phyloP scores from a whole-genome alignment of 2,888 invertebrate species.

The Argyresthia albistria region DNA sequence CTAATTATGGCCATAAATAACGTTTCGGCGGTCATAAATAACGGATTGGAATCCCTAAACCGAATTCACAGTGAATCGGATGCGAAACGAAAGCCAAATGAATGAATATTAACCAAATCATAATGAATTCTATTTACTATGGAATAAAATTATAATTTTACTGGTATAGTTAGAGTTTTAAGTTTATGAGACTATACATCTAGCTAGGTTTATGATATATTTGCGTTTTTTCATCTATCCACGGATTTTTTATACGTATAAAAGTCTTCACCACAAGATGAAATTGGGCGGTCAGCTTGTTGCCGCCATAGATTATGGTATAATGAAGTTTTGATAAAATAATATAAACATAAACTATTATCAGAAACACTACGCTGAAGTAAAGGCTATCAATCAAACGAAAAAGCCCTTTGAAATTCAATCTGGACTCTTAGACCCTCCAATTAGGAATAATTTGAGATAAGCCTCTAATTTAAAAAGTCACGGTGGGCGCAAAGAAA shows the following conservation, averaged over 20 bases:
- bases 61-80: slow-evolving; percentile 28
- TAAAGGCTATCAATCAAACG: slow-evolving; percentile 55
- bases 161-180: no score
- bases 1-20: slow-evolving; percentile 35
- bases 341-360: slow-evolving; percentile 34
- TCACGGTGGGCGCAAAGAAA: slow-evolving; percentile 58
- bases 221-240: no score
- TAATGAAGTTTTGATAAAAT: slow-evolving; percentile 28
- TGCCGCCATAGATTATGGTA: neutral
- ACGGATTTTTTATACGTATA: no score
- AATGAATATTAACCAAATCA: neutral
- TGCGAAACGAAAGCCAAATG: neutral
- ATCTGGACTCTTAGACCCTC: slow-evolving; percentile 60
- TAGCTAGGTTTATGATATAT: no score
- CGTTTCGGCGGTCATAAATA: slow-evolving; percentile 30
- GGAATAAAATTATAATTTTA: neutral
- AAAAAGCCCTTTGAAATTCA: slow-evolving; percentile 45
- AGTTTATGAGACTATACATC: no score
- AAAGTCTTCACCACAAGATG: no score
- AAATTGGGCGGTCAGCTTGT: no score
- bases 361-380: slow-evolving; percentile 31
- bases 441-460: slow-evolving; percentile 69
- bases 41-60: slow-evolving; percentile 31
- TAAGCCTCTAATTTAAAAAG: slow-evolving; percentile 65
- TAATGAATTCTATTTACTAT: neutral